Percentiles rank a stretch among this genome's conserved stretches.
Evolutionary conservation across 2,113 vertebrate species (phyloP).

Genomic region (Catharus fuscescens): DNA sequence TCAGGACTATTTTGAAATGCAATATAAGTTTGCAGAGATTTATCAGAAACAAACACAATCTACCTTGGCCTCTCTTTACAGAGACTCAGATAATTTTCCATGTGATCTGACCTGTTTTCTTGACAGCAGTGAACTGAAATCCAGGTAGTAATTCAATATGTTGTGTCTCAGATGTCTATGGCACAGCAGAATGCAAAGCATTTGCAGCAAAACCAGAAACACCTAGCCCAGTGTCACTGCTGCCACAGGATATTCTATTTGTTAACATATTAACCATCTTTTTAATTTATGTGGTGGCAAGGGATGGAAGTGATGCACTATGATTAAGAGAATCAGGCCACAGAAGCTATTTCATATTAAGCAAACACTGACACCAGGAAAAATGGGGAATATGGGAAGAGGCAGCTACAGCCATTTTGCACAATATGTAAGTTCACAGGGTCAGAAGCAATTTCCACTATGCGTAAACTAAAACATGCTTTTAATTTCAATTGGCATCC

Average conservation of each 20-base stretch:
- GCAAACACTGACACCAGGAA: not conserved
- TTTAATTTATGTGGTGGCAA: not conserved
- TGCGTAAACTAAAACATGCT: not conserved
- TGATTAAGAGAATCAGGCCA: not conserved
- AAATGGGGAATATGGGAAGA: not conserved
- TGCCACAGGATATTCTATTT: not conserved
- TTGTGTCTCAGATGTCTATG: not conserved
- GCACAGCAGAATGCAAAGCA: not conserved
- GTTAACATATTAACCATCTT: not conserved
- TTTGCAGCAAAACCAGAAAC: not conserved
- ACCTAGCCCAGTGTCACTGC: not conserved
- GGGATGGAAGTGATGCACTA: not conserved
- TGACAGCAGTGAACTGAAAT: slow-evolving; percentile 10
- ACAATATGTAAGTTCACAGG: not conserved
- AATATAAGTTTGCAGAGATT: not conserved
- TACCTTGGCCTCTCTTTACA: not conserved
- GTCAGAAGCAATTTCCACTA: slow-evolving; percentile 35
- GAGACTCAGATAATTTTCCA: slow-evolving; percentile 10
- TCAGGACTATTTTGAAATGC: not conserved
- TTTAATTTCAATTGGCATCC: slow-evolving; percentile 49
- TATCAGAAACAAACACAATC: not conserved
- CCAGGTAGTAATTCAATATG: not conserved
- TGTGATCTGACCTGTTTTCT: slow-evolving; percentile 14
- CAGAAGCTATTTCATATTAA: not conserved
- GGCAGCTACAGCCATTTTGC: not conserved